These are phyloP conservation scores for Corydoras sp. DNA, from an alignment of 2,113 vertebrate species.

Conservation along the genomic window DNA sequence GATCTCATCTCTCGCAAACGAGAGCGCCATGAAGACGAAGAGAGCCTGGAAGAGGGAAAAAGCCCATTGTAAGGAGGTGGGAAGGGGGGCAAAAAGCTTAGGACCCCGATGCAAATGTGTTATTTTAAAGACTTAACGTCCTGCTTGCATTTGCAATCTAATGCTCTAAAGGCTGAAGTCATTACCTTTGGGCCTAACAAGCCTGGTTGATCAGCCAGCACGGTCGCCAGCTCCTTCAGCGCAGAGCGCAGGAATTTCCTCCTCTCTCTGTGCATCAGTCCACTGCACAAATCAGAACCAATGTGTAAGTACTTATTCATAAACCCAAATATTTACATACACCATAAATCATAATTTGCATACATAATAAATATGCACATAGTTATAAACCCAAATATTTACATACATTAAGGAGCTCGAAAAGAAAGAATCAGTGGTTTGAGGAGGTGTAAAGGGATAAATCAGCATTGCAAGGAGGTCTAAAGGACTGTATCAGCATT, in stretches of 20 bases:
- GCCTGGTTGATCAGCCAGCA: conserved; percentile 93
- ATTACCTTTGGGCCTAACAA: conserved; percentile 91
- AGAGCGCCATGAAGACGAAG: conserved; percentile 98
- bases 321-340: not conserved
- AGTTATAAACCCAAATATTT: not conserved
- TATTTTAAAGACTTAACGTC: no score
- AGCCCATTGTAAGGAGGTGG: not conserved
- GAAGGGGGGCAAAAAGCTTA: no score
- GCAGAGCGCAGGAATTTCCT: conserved; percentile 96
- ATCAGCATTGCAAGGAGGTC: not conserved
- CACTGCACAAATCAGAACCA: conserved; percentile 56
- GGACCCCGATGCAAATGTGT: no score
- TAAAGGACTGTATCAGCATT: not conserved
- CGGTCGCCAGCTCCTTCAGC: conserved; percentile 92
- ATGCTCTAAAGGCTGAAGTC: not conserved
- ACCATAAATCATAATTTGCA: conserved; percentile 38
- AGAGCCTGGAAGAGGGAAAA: conserved; percentile 72
- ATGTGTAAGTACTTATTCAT: not conserved
- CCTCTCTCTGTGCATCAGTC: conserved; percentile 94
- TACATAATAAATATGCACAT: not conserved
- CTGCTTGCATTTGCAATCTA: not conserved
- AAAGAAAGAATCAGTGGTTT: not conserved
- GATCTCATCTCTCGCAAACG: conserved; percentile 97
- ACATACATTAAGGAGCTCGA: no score
- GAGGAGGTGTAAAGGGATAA: not conserved